phyloP scores from a whole-genome alignment of 2,797 vertebrate species.

The Helarctos malayanus region DNA sequence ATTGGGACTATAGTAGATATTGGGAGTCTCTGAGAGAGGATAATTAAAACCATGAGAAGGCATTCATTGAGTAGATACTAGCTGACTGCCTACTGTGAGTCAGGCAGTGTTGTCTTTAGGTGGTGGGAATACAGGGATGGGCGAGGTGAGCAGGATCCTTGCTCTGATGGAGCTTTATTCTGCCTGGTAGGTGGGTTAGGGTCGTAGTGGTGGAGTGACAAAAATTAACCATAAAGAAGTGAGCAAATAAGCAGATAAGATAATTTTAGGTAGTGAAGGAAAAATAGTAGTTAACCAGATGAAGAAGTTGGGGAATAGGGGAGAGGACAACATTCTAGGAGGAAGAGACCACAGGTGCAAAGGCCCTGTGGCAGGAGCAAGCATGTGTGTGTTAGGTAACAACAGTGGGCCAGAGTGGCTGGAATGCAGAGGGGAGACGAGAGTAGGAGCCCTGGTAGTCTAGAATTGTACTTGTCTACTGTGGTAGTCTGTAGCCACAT shows the following conservation, averaged over 20 bases:
- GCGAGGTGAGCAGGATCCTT: not conserved
- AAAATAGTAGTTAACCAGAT: constrained; percentile 4
- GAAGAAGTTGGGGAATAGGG: not conserved
- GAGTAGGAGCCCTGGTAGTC: accelerated
- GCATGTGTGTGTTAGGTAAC: not conserved
- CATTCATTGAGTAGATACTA: not conserved
- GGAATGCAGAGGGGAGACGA: not conserved
- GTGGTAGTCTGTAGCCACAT: not conserved
- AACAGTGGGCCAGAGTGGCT: not conserved
- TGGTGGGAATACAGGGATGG: not conserved
- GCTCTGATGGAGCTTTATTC: not conserved
- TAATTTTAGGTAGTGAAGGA: not conserved
- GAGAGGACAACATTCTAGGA: not conserved
- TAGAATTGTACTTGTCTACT: not conserved
- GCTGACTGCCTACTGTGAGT: not conserved
- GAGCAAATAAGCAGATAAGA: not conserved
- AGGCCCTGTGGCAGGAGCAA: not conserved
- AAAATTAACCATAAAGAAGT: not conserved
- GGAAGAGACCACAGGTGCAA: not conserved
- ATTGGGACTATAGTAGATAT: not conserved
- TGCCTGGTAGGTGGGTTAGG: not conserved
- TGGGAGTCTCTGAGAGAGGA: not conserved
- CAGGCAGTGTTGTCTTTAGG: not conserved
- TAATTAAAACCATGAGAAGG: not conserved
- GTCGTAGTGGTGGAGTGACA: not conserved